phyloP scores from a whole-genome alignment of 2,113 vertebrate species.

The Syngnathus scovelli region DNA sequence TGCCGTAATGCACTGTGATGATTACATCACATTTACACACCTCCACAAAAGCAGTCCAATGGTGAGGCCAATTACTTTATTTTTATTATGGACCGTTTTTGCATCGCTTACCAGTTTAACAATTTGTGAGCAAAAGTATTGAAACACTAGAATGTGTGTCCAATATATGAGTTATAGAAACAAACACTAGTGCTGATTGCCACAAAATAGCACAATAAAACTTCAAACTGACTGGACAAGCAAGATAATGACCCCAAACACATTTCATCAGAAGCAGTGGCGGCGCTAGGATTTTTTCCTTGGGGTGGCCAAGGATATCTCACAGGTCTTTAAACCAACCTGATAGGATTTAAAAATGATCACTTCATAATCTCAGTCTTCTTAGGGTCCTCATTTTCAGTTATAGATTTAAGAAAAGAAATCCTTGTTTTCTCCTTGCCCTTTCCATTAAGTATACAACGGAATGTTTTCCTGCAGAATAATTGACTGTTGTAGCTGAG shows the following conservation, averaged over 20 bases:
- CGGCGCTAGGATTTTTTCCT: too few species aligned
- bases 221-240: too few species aligned
- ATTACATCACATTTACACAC: constrained; percentile 5
- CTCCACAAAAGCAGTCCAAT: neutral
- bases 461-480: constrained; percentile 38
- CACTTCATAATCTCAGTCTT: constrained; percentile 2
- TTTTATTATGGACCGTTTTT: neutral
- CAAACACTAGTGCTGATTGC: too few species aligned
- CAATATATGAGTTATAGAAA: neutral
- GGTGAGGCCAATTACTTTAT: neutral
- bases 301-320: too few species aligned
- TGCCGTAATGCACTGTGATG: constrained; percentile 13
- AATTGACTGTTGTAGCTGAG: constrained; percentile 43
- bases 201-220: too few species aligned
- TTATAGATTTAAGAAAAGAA: constrained; percentile 34
- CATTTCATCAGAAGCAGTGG: neutral
- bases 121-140: neutral
- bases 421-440: constrained; percentile 12
- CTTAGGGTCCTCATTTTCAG: constrained; percentile 8
- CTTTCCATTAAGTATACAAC: constrained; percentile 6
- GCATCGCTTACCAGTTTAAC: neutral
- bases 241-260: neutral
- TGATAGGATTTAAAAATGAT: too few species aligned
- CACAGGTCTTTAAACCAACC: too few species aligned
- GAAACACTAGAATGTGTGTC: neutral